Evolutionary conservation across 2,113 vertebrate species (phyloP).

Genomic region (Gymnocephalus cernua): DNA sequence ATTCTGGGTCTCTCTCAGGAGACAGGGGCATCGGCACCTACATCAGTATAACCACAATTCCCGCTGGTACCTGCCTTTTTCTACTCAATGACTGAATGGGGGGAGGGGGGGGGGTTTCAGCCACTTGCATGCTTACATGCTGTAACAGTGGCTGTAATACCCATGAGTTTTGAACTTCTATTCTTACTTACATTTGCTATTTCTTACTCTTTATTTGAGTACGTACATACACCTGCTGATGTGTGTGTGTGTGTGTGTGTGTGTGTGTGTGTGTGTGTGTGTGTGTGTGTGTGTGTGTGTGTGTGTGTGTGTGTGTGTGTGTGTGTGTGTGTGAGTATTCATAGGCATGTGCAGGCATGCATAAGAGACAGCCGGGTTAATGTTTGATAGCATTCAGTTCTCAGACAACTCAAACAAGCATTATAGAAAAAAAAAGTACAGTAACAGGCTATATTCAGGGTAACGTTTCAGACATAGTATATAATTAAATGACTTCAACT

Average conservation of each 20-base stretch:
- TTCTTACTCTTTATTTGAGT: conserved; percentile 45
- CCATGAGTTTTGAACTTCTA: conserved; percentile 26
- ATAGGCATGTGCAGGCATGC: conserved; percentile 45
- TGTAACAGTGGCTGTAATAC: conserved; percentile 25
- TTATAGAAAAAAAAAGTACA: neutral
- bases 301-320: conserved; percentile 12
- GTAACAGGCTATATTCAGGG: neutral
- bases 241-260: conserved; percentile 6
- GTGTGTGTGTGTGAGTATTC: conserved; percentile 23
- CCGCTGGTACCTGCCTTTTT: conserved; percentile 27
- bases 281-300: conserved; percentile 5
- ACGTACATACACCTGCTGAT: neutral
- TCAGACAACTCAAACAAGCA: neutral
- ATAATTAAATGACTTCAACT: neutral
- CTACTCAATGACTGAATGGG: conserved; percentile 24
- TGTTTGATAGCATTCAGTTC: conserved; percentile 32
- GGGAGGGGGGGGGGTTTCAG: conserved; percentile 24
- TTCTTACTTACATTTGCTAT: conserved; percentile 25
- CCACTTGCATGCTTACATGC: conserved; percentile 19
- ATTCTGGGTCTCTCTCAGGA: conserved; percentile 44
- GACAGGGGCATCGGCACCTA: conserved; percentile 44
- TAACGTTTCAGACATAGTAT: neutral
- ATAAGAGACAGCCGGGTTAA: conserved; percentile 24
- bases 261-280: conserved; percentile 16
- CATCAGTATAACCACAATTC: conserved; percentile 39